A percentile compares a stretch with the other conserved stretches of the same genome.
These are phyloP conservation scores for Cinara cedri DNA, from an alignment of 2,888 invertebrate genomes.

Conservation along the genomic window DNA sequence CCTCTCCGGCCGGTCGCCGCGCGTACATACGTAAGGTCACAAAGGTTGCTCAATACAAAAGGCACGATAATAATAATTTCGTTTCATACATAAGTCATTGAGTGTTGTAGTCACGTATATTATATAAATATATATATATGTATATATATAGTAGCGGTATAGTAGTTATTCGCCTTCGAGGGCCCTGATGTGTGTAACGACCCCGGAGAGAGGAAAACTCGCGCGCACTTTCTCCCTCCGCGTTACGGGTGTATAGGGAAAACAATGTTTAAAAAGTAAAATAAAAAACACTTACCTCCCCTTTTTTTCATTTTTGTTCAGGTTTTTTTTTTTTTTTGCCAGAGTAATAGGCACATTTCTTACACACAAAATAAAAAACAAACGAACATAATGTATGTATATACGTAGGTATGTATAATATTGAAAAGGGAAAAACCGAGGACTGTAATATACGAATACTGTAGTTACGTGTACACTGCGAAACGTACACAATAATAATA, in stretches of 20 bases:
- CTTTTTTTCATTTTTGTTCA: not conserved
- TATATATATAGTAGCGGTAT: too few species aligned
- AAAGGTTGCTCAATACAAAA: slow-evolving; percentile 45
- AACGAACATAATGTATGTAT: too few species aligned
- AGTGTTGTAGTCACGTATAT: slow-evolving; percentile 55
- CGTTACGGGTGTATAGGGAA: slow-evolving; percentile 5
- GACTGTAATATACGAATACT: too few species aligned
- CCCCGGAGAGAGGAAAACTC: slow-evolving; percentile 22
- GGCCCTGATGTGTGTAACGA: slow-evolving; percentile 51
- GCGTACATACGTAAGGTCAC: slow-evolving; percentile 13
- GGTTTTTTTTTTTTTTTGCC: slow-evolving; percentile 12
- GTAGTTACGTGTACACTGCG: too few species aligned
- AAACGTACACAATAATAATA: too few species aligned
- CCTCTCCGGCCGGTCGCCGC: too few species aligned
- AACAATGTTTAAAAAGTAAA: slow-evolving; percentile 44
- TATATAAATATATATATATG: too few species aligned
- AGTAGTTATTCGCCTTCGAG: slow-evolving; percentile 33
- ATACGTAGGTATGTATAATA: not conserved
- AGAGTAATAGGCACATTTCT: not conserved
- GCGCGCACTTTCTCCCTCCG: not conserved
- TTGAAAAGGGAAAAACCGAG: not conserved
- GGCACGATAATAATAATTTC: slow-evolving; percentile 46
- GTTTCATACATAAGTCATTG: slow-evolving; percentile 55
- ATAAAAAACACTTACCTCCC: slow-evolving; percentile 22
- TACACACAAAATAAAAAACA: slow-evolving; percentile 30